These are phyloP conservation scores for Agapostemon virescens DNA, from an alignment of 2,888 invertebrate genomes.

Conservation along the genomic window DNA sequence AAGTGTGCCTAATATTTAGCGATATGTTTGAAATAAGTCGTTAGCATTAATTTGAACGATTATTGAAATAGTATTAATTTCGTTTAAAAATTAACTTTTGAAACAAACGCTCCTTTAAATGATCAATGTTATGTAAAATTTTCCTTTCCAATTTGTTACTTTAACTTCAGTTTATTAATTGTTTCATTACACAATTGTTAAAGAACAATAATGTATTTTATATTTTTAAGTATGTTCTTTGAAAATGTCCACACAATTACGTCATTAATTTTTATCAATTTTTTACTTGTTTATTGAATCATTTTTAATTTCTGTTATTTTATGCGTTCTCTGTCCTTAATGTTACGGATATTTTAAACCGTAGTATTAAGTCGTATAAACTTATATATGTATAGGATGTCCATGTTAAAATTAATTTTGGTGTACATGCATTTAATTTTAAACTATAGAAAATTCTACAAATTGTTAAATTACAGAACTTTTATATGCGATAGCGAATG, in stretches of 20 bases:
- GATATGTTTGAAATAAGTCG: conserved; percentile 35
- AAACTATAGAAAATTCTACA: conserved; percentile 37
- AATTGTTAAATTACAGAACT: conserved; percentile 37
- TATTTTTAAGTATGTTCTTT: background rate
- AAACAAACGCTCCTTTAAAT: background rate
- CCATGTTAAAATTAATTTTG: conserved; percentile 36
- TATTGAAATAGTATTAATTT: conserved; percentile 17
- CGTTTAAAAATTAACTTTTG: conserved; percentile 5
- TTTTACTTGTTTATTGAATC: background rate
- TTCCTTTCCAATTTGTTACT: background rate
- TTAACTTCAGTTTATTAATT: background rate
- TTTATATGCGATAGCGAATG: conserved; percentile 30
- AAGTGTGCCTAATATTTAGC: conserved; percentile 71
- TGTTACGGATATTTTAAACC: conserved; percentile 21
- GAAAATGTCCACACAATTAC: background rate
- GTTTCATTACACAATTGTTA: background rate
- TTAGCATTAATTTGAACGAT: conserved; percentile 20
- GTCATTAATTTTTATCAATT: background rate
- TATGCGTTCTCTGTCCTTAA: background rate
- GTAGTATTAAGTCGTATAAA: conserved; percentile 37
- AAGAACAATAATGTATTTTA: background rate
- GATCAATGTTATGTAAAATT: background rate
- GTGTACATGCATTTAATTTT: conserved; percentile 41
- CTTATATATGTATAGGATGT: conserved; percentile 30
- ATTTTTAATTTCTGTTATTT: background rate